These are phyloP conservation scores for Tuta absoluta DNA, from an alignment of 2,888 invertebrate species.

Conservation along the genomic window DNA sequence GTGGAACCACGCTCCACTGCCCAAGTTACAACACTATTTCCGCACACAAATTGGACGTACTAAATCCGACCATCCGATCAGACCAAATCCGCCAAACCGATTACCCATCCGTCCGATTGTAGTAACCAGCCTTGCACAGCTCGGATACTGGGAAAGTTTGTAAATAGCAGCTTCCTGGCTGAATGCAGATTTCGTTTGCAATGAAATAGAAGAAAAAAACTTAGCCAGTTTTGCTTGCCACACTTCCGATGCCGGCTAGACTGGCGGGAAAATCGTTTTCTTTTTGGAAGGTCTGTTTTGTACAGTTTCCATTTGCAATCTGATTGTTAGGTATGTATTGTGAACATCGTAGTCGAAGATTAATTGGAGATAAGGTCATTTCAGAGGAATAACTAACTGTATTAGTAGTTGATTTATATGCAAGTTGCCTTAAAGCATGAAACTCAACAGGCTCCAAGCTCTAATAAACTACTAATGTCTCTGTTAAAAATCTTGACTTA, in stretches of 20 bases:
- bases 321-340: background rate
- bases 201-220: conserved; percentile 2
- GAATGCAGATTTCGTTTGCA: conserved; percentile 13
- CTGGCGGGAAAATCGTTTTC: conserved; percentile 5
- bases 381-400: conserved; percentile 1
- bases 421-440: background rate
- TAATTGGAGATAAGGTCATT: background rate
- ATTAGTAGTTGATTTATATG: background rate
- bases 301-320: background rate
- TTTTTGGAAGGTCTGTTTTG: conserved; percentile 3
- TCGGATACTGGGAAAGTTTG: conserved; percentile 25
- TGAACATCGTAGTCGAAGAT: background rate
- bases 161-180: conserved; percentile 26
- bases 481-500: no score
- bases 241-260: conserved; percentile 16
- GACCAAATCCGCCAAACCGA: background rate
- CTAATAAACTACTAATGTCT: background rate
- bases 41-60: conserved; percentile 39
- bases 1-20: conserved; percentile 69
- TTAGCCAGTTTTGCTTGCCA: conserved; percentile 1
- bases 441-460: background rate
- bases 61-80: conserved; percentile 28
- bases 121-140: conserved; percentile 45
- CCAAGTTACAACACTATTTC: conserved; percentile 55
- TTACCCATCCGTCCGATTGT: conserved; percentile 32